These are phyloP conservation scores for Latrodectus hesperus DNA, from an alignment of 2,888 invertebrate genomes.

Conservation along the genomic window DNA sequence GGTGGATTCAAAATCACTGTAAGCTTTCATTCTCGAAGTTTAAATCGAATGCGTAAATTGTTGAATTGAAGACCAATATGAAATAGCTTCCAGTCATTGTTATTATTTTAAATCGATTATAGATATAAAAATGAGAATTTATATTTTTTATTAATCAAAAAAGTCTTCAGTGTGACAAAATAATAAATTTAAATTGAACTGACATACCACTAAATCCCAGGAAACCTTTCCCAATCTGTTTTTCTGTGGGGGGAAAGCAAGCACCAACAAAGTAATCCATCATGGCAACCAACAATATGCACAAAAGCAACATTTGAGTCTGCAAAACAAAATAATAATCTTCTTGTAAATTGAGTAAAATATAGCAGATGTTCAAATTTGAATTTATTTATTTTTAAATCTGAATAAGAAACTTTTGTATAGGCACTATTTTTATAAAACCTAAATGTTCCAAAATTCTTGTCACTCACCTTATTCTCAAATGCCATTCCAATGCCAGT, in stretches of 20 bases:
- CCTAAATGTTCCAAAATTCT: too few species aligned
- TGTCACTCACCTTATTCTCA: slow-evolving; percentile 74
- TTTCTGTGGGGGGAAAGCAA: slow-evolving; percentile 73
- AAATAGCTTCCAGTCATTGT: too few species aligned
- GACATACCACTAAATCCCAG: slow-evolving; percentile 73
- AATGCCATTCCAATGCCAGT: slow-evolving; percentile 75
- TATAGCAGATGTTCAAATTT: background rate
- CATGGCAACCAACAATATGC: slow-evolving; percentile 74
- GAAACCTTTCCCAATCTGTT: slow-evolving; percentile 74
- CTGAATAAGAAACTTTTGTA: too few species aligned
- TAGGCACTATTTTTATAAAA: too few species aligned
- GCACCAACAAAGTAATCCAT: slow-evolving; percentile 73
- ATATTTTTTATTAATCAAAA: too few species aligned
- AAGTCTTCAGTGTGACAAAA: background rate
- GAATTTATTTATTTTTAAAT: background rate
- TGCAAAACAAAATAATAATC: slow-evolving; percentile 68
- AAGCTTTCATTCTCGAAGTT: too few species aligned
- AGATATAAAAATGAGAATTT: too few species aligned
- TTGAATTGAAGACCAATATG: too few species aligned
- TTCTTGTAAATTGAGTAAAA: slow-evolving; percentile 3
- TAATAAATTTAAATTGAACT: background rate
- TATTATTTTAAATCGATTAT: too few species aligned
- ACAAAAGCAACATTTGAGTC: slow-evolving; percentile 75
- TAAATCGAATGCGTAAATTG: too few species aligned
- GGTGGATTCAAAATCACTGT: too few species aligned